Evolutionary conservation across 2,797 vertebrate species (phyloP), one percentile per base, ranked within the genome.

Genomic region (Trachurus trachurus): DNA sequence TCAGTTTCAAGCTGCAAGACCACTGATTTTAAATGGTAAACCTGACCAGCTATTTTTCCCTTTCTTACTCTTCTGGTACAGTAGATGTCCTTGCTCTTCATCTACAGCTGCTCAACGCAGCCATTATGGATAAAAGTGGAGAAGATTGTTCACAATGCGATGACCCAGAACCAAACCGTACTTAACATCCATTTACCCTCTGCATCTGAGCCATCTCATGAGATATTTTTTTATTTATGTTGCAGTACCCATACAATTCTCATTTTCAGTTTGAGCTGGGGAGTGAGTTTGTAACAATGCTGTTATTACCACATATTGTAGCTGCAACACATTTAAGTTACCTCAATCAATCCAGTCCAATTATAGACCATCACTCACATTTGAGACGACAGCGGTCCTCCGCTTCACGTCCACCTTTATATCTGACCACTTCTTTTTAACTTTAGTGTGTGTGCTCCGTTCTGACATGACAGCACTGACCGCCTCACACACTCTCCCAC

Each of bases 1-100:
- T 83, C 26, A 71, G 40, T 59, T 17, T 17, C 45, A 29, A 52
- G 45, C 44, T 34, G 13, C 16, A 57, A 17, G 49, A 26, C 10
- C 1, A 1, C 34, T 37, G 34, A 2, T 69, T 70, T 63, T 40
- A 19, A 49, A 58, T 42, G 6, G 19, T 26, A 42, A 68, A 58
- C 19, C 11, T 71, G 49, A 64, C 15, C 12, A 17, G 34, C 7
- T 37, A 9, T 8, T 37, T 37, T 37, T 9, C 34, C 34, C 34
- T 9, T 37, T 6, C 34, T 31, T 4, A 8, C 0, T 37, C 8
- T 37, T 76, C 64, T 59, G 22, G 62, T 57, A 47, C n/a, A n/a
- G n/a, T 26, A 26, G 26, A 68, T 21, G n/a, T 71, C 67, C 37
- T n/a, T 61, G 21, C 13, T 44, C 37, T 42, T 61, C 7, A 31